phyloP scores from a whole-genome alignment of 1,140 invertebrate genomes.

The Polypedilum pembai region DNA sequence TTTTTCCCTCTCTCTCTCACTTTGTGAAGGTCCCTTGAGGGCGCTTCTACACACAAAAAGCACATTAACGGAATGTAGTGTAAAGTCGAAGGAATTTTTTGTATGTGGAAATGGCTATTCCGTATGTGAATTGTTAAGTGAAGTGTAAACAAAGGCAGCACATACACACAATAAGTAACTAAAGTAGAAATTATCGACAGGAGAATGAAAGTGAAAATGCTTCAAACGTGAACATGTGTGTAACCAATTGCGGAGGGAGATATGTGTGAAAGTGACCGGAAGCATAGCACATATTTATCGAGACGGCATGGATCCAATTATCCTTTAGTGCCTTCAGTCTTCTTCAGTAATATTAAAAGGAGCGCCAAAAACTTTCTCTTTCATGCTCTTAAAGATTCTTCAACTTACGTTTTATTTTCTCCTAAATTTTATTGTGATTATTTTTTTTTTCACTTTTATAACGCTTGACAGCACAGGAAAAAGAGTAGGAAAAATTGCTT shows the following conservation, averaged over 20 bases:
- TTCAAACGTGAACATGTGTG: neutral
- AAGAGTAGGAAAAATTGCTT: no score
- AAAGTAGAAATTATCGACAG: neutral
- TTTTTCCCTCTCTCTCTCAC: neutral
- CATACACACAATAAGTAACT: constrained; percentile 3
- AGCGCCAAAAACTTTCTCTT: no score
- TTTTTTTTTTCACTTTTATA: neutral
- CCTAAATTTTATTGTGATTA: neutral
- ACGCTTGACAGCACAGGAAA: no score
- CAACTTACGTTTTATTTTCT: neutral
- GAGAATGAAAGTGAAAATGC: neutral
- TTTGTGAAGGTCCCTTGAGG: neutral
- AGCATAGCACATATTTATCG: constrained; percentile 8
- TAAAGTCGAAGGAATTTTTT: neutral
- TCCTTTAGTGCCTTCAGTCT: constrained; percentile 4
- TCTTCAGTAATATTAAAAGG: no score
- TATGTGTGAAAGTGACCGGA: constrained; percentile 3
- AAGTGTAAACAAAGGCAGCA: neutral
- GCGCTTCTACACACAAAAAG: constrained; percentile 4
- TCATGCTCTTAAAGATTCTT: neutral
- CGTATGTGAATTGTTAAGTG: neutral
- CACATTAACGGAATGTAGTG: constrained; percentile 17
- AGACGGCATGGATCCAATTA: neutral
- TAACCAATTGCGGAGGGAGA: constrained; percentile 1
- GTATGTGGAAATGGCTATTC: no score